phyloP scores from a whole-genome alignment of 2,113 vertebrate species.

The Xerus inauris region DNA sequence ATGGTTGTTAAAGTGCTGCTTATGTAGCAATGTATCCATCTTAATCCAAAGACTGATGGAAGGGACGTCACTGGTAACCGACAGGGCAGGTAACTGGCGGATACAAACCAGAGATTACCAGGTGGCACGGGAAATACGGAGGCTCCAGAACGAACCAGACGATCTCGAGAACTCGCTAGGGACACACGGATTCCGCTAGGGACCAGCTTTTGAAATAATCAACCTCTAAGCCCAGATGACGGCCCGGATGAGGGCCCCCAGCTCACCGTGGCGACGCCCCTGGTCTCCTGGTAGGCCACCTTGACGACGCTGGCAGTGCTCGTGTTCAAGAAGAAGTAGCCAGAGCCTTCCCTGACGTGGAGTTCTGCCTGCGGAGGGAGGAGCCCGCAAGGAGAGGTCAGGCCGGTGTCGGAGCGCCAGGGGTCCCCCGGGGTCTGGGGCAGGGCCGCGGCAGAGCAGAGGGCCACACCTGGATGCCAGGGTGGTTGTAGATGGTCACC shows the following conservation, averaged over 20 bases:
- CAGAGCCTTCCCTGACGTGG: slow-evolving; percentile 92
- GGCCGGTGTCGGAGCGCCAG: not conserved
- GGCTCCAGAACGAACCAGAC: not conserved
- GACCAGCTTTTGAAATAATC: not conserved
- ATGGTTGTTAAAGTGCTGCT: not conserved
- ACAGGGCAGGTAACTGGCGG: not conserved
- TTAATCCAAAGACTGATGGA: not conserved
- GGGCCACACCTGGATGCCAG: slow-evolving; percentile 89
- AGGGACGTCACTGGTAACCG: not conserved
- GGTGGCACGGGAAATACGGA: fast-evolving
- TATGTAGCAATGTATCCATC: no score
- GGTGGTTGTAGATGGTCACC: slow-evolving; percentile 95
- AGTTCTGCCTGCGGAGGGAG: slow-evolving; percentile 88
- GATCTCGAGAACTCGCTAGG: not conserved
- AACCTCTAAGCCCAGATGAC: no score
- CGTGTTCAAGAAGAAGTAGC: slow-evolving; percentile 95
- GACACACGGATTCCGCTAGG: not conserved
- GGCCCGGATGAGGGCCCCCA: not conserved
- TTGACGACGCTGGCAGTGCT: slow-evolving; percentile 87
- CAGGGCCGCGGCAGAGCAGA: fast-evolving
- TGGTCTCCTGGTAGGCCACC: slow-evolving; percentile 89
- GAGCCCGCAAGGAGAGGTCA: not conserved
- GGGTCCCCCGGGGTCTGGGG: fast-evolving
- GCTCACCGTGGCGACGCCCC: slow-evolving; percentile 90
- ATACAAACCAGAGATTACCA: not conserved